A percentile compares a stretch with the other conserved stretches of the same genome.
These are phyloP conservation scores for Brachyistius frenatus DNA, from an alignment of 2,113 vertebrate species.

Conservation along the genomic window DNA sequence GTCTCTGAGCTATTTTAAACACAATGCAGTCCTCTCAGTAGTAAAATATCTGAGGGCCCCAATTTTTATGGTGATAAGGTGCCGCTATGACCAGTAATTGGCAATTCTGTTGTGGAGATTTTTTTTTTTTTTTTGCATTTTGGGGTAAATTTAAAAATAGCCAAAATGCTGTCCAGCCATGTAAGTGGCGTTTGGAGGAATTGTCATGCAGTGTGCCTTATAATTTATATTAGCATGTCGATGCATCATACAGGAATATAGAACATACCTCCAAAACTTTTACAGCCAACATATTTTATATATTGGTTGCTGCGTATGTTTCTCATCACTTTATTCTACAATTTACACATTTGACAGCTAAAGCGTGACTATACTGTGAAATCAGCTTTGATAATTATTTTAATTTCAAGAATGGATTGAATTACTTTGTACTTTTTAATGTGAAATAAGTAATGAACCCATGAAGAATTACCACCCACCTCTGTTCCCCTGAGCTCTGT, in stretches of 20 bases:
- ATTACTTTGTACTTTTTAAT: conserved; percentile 6
- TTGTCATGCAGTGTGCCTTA: not conserved
- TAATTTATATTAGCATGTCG: not conserved
- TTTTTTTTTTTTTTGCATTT: conserved; percentile 27
- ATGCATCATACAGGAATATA: not conserved
- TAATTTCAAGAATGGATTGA: not conserved
- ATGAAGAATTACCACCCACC: conserved; percentile 10
- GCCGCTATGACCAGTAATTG: conserved; percentile 22
- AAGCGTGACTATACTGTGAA: not conserved
- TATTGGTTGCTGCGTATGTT: not conserved
- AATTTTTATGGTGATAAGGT: conserved; percentile 37
- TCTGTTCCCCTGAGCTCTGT: conserved; percentile 9
- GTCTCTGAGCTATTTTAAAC: conserved; percentile 46
- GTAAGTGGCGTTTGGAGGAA: not conserved
- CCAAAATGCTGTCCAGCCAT: no score
- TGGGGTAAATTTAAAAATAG: no score
- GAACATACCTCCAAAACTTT: not conserved
- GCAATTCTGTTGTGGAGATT: conserved; percentile 27
- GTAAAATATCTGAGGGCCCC: conserved; percentile 23
- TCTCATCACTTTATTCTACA: not conserved
- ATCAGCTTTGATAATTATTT: not conserved
- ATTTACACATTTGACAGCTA: not conserved
- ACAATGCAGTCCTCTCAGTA: conserved; percentile 16
- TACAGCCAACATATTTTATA: not conserved
- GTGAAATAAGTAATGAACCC: conserved; percentile 5